Conservation (phyloP, 2,888 invertebrate species). For the Plemyria rubiginata region DNA sequence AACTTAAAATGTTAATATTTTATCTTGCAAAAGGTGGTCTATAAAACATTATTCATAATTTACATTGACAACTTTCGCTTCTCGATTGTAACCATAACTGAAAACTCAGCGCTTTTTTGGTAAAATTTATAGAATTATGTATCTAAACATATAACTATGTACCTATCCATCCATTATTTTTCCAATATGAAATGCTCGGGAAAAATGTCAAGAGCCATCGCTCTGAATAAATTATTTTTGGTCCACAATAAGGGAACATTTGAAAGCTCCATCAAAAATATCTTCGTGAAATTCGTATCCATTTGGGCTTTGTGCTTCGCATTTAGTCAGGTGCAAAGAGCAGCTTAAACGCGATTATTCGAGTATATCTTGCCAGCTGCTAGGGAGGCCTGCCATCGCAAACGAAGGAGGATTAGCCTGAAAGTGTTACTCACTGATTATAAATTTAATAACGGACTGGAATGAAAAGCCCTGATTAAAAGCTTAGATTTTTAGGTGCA, state of each 20-base stretch:
- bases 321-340: slow-evolving; percentile 46
- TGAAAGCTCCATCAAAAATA: neutral
- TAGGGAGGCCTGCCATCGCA: slow-evolving; percentile 31
- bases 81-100: too few species aligned
- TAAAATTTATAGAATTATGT: too few species aligned
- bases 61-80: too few species aligned
- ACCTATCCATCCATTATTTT: neutral
- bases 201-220: neutral
- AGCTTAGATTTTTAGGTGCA: slow-evolving; percentile 35
- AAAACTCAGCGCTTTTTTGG: too few species aligned
- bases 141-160: too few species aligned
- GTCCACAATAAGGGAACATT: neutral
- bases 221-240: neutral
- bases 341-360: slow-evolving; percentile 48
- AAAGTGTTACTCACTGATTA: slow-evolving; percentile 53
- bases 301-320: slow-evolving; percentile 23
- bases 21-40: too few species aligned
- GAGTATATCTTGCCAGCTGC: slow-evolving; percentile 41
- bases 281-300: slow-evolving; percentile 13
- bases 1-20: too few species aligned
- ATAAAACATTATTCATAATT: too few species aligned
- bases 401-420: slow-evolving; percentile 48
- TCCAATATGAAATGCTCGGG: neutral
- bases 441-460: slow-evolving; percentile 49
- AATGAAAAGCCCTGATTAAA: slow-evolving; percentile 42